These are phyloP conservation scores for Regulus satrapa DNA, from an alignment of 2,113 vertebrate genomes.

Conservation along the genomic window DNA sequence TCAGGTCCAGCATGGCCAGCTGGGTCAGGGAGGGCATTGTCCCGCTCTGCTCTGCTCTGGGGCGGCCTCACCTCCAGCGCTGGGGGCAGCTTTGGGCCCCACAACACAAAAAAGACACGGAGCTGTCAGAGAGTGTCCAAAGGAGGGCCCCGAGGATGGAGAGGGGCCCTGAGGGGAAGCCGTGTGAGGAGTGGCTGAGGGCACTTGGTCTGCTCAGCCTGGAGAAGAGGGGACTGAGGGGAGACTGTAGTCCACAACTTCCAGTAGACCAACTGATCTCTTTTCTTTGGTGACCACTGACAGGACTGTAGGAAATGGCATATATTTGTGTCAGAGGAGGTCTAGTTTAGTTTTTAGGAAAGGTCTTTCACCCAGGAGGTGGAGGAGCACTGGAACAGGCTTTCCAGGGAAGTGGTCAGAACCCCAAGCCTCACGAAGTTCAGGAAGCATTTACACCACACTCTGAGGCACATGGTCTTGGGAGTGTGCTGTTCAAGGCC, in stretches of 20 bases:
- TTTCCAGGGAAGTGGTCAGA: neutral
- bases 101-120: rapidly evolving
- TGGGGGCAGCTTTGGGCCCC: rapidly evolving
- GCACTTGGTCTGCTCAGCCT: neutral
- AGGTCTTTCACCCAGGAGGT: neutral
- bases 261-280: too few species aligned
- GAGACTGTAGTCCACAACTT: neutral
- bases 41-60: rapidly evolving
- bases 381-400: too few species aligned
- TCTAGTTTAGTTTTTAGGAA: neutral
- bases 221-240: too few species aligned
- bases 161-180: rapidly evolving
- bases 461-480: neutral
- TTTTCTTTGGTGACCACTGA: neutral
- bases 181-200: rapidly evolving
- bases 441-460: neutral
- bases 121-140: too few species aligned
- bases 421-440: neutral
- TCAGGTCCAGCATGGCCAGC: rapidly evolving
- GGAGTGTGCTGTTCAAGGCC: too few species aligned
- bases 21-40: rapidly evolving
- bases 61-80: rapidly evolving
- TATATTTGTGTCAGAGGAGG: neutral
- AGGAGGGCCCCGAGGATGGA: rapidly evolving
- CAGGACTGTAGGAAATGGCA: neutral